phyloP scores from a whole-genome alignment of 35 echinoderm and acorn worm species.

The Stichopus chloronotus region DNA sequence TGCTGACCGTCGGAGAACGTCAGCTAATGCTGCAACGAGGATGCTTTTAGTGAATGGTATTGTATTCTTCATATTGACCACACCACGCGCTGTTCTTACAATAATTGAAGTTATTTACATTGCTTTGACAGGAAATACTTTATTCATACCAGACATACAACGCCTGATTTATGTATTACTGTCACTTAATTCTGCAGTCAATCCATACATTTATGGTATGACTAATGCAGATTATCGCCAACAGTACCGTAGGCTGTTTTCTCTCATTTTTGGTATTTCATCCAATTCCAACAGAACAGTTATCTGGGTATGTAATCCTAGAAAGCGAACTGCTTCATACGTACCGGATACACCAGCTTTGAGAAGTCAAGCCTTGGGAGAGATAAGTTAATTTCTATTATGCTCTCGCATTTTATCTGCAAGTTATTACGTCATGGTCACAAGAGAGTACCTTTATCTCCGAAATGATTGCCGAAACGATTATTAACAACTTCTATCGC shows the following conservation, averaged over 20 bases:
- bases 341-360: no score
- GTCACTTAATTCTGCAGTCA: slow-evolving; percentile 16
- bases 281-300: no score
- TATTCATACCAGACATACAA: neutral
- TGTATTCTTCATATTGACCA: slow-evolving; percentile 63
- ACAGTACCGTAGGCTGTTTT: neutral
- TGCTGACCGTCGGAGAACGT: neutral
- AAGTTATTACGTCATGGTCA: no score
- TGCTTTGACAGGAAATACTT: neutral
- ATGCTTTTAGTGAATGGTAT: slow-evolving; percentile 73
- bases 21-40: slow-evolving; percentile 58
- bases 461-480: no score
- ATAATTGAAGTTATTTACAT: neutral
- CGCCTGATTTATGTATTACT: neutral
- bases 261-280: no score
- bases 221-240: neutral
- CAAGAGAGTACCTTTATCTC: no score
- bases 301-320: no score
- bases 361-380: no score
- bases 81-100: slow-evolving; percentile 38
- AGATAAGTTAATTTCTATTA: no score
- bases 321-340: no score
- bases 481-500: no score
- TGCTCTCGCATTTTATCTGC: no score
- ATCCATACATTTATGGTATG: neutral